phyloP scores from a whole-genome alignment of 2,888 invertebrate genomes.

The Petrolisthes manimaculis region DNA sequence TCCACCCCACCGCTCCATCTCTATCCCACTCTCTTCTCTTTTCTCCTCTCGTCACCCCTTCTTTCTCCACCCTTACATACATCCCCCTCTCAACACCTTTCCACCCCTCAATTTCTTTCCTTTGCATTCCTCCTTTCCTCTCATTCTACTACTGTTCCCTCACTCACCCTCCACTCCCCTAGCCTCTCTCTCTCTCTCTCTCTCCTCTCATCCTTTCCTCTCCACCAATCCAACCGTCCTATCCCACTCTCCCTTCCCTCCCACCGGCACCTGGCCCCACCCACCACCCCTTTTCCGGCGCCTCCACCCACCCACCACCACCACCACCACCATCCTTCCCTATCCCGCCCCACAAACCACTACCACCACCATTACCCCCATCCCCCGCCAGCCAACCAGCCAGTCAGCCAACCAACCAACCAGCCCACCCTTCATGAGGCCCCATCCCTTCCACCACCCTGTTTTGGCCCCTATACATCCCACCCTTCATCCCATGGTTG shows the following conservation, averaged over 20 bases:
- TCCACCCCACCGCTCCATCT: slow-evolving; percentile 9
- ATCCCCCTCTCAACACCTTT: too few species aligned
- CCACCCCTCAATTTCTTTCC: too few species aligned
- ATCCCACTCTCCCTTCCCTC: not conserved
- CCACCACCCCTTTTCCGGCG: not conserved
- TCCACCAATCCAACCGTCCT: not conserved
- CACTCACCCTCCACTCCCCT: not conserved
- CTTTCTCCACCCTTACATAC: too few species aligned
- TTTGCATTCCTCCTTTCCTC: too few species aligned
- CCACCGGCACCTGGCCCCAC: not conserved
- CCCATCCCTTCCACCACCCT: not conserved
- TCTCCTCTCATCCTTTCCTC: slow-evolving; percentile 12
- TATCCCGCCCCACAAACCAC: not conserved
- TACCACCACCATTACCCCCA: not conserved
- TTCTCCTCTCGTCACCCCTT: not conserved
- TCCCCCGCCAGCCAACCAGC: not conserved
- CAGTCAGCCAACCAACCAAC: not conserved
- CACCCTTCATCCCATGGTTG: not conserved
- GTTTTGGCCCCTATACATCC: not conserved
- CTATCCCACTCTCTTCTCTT: not conserved
- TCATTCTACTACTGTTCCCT: not conserved
- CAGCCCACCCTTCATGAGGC: too few species aligned
- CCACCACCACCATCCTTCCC: not conserved
- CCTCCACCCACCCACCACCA: not conserved
- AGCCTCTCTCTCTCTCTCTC: not conserved